Evolutionary conservation across 2,888 invertebrate species (phyloP).

Genomic region (Theodoxus fluviatilis): DNA sequence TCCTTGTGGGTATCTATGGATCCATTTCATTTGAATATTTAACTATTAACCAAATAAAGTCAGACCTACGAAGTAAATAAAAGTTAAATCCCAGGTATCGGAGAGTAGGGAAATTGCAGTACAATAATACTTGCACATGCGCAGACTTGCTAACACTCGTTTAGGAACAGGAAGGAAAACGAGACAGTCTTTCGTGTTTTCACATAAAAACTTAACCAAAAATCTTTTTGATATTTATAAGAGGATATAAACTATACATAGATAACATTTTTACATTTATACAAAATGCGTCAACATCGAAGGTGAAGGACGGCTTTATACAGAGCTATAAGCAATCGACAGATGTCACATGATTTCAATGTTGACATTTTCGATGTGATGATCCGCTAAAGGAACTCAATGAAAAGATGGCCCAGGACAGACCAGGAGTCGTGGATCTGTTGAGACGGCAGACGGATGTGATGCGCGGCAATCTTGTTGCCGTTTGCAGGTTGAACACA

Average conservation of each 20-base stretch:
- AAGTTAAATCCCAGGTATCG: too few species aligned
- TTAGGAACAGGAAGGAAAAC: too few species aligned
- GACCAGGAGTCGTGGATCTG: too few species aligned
- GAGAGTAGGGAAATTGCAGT: too few species aligned
- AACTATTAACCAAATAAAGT: background rate
- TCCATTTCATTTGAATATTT: background rate
- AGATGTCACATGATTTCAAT: slow-evolving; percentile 27
- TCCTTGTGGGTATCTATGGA: background rate
- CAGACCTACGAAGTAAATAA: too few species aligned
- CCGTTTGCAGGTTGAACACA: slow-evolving; percentile 43
- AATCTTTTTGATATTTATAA: background rate
- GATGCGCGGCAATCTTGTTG: slow-evolving; percentile 34
- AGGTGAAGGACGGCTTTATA: background rate
- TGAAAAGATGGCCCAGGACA: background rate
- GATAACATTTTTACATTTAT: background rate
- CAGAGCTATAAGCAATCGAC: slow-evolving; percentile 25
- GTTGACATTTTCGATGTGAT: slow-evolving; percentile 17
- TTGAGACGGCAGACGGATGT: slow-evolving; percentile 37
- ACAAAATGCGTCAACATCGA: too few species aligned
- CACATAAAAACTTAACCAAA: too few species aligned
- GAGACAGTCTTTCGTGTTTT: too few species aligned
- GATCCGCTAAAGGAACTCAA: background rate
- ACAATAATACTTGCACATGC: too few species aligned
- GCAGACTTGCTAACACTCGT: too few species aligned
- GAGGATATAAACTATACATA: background rate